Conservation (phyloP, 2,888 invertebrate genomes). For the Petrophora chlorosata region DNA sequence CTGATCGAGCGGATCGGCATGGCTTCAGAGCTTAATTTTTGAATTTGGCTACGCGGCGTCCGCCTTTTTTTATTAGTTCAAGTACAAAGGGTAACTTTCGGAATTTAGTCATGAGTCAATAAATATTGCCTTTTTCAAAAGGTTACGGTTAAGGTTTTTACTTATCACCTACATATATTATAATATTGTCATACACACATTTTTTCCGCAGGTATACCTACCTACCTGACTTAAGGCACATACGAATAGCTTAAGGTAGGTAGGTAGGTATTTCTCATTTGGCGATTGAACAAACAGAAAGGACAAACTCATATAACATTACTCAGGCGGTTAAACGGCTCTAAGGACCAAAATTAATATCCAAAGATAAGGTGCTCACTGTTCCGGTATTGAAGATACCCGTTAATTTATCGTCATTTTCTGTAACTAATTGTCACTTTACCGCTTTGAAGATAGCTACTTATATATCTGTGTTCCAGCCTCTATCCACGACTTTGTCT, state of each 20-base stretch:
- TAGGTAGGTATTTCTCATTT: too few species aligned
- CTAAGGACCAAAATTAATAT: constrained; percentile 23
- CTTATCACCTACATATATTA: too few species aligned
- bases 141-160: too few species aligned
- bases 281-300: background rate
- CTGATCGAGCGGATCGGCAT: too few species aligned
- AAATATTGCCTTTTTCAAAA: too few species aligned
- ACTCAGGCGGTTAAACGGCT: constrained; percentile 5
- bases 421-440: constrained; percentile 21
- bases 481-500: background rate
- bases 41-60: too few species aligned
- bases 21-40: too few species aligned
- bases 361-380: constrained; percentile 23
- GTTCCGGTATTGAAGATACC: constrained; percentile 27
- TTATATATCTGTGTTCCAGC: background rate
- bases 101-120: background rate
- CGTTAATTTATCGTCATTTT: constrained; percentile 29
- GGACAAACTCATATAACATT: constrained; percentile 5
- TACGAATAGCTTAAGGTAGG: too few species aligned
- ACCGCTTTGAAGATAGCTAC: constrained; percentile 4
- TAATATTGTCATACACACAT: too few species aligned
- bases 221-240: too few species aligned
- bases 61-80: too few species aligned
- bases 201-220: too few species aligned
- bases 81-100: background rate